These are phyloP conservation scores for Ceriagrion tenellum DNA, from an alignment of 2,888 invertebrate genomes.

Conservation along the genomic window DNA sequence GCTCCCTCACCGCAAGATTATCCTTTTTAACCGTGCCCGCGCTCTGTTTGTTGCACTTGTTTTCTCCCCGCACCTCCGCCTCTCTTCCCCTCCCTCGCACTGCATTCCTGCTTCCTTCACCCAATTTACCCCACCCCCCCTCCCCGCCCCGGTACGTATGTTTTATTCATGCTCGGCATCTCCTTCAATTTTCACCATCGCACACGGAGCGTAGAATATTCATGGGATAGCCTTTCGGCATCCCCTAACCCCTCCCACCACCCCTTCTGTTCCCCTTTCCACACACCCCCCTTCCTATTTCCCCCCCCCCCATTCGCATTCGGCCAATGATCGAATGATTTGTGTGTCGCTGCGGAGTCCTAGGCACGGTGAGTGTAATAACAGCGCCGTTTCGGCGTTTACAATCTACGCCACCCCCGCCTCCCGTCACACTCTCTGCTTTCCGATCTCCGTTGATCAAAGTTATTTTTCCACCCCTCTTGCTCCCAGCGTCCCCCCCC, in stretches of 20 bases:
- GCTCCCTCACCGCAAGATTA: not conserved
- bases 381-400: not conserved
- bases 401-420: conserved; percentile 17
- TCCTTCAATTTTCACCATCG: conserved; percentile 54
- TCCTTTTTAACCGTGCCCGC: conserved; percentile 26
- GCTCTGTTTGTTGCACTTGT: conserved; percentile 56
- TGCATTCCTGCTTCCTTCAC: not conserved
- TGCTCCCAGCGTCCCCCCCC: not conserved
- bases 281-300: not conserved
- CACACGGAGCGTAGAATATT: conserved; percentile 55
- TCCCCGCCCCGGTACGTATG: not conserved
- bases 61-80: not conserved
- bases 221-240: not conserved
- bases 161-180: conserved; percentile 58
- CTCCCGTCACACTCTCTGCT: not conserved
- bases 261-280: not conserved
- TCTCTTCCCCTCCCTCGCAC: not conserved
- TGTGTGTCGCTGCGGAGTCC: not conserved
- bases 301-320: not conserved
- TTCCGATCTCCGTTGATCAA: conserved; percentile 31
- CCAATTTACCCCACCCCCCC: not conserved
- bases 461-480: not conserved
- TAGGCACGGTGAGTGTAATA: conserved; percentile 35
- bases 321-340: conserved; percentile 55
- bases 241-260: not conserved